These are phyloP conservation scores for Anastatus disparis DNA, from an alignment of 1,140 invertebrate genomes.

Conservation along the genomic window DNA sequence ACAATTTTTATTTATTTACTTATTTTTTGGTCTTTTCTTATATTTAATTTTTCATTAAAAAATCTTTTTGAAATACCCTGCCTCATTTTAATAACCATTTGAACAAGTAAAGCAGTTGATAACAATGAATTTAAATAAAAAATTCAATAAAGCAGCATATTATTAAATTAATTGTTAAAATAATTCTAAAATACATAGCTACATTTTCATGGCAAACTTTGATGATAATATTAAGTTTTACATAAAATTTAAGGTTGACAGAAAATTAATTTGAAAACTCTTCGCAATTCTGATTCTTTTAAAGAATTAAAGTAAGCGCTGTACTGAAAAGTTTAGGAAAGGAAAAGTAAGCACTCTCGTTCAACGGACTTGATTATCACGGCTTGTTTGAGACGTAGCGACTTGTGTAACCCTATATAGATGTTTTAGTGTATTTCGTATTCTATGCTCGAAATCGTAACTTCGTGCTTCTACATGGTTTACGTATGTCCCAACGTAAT, in stretches of 20 bases:
- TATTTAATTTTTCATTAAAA: too few relatives aligned
- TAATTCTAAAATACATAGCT: too few relatives aligned
- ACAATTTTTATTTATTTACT: too few relatives aligned
- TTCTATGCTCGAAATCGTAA: conserved; percentile 22
- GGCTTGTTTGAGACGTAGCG: conserved; percentile 34
- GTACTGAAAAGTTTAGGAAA: too few relatives aligned
- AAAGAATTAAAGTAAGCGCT: conserved; percentile 6
- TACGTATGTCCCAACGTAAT: not conserved
- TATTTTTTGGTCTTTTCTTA: too few relatives aligned
- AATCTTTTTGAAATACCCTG: too few relatives aligned
- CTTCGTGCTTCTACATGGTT: not conserved
- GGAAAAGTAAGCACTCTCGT: conserved; percentile 58
- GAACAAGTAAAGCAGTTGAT: too few relatives aligned
- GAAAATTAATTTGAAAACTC: not conserved
- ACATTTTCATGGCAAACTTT: too few relatives aligned
- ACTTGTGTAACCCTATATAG: conserved; percentile 18
- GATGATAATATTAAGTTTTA: not conserved
- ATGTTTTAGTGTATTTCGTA: conserved; percentile 2
- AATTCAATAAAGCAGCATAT: too few relatives aligned
- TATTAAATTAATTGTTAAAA: too few relatives aligned
- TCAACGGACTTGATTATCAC: conserved; percentile 33
- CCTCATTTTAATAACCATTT: too few relatives aligned
- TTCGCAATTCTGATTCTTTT: not conserved
- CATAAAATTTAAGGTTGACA: not conserved
- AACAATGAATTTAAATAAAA: too few relatives aligned